Conservation (phyloP, 2,888 invertebrate species). For the Drepana falcataria region DNA sequence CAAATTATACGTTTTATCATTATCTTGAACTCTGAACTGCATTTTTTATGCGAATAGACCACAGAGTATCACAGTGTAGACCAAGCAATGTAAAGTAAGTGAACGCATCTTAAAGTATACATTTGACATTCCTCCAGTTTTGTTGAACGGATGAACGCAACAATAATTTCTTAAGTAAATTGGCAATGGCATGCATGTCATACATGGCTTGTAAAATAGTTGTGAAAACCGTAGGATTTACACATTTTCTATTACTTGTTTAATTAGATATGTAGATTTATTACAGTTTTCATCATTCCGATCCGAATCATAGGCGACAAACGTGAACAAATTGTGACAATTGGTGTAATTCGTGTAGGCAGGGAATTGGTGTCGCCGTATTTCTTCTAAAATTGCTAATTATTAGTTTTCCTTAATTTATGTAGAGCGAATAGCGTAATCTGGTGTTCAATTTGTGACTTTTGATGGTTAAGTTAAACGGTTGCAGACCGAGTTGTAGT, state of each 20-base stretch:
- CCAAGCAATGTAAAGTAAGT: too few relatives aligned
- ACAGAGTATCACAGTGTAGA: too few relatives aligned
- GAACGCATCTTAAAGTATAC: too few relatives aligned
- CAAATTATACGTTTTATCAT: too few relatives aligned
- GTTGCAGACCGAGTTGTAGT: slow-evolving; percentile 46
- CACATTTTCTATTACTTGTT: slow-evolving; percentile 22
- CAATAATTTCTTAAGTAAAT: slow-evolving; percentile 36
- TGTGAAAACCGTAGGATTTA: slow-evolving; percentile 50
- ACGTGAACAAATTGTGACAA: slow-evolving; percentile 29
- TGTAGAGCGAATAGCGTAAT: slow-evolving; percentile 33
- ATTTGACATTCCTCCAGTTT: too few relatives aligned
- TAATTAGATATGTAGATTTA: slow-evolving; percentile 20
- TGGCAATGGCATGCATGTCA: slow-evolving; percentile 75
- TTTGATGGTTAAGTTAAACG: slow-evolving; percentile 30
- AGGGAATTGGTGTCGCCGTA: slow-evolving; percentile 62
- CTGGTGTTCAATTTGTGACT: slow-evolving; percentile 20
- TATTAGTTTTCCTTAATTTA: slow-evolving; percentile 32
- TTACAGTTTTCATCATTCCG: slow-evolving; percentile 33
- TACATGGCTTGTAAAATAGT: slow-evolving; percentile 51
- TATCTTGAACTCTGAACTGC: too few relatives aligned
- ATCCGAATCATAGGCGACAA: slow-evolving; percentile 11
- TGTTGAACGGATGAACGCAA: slow-evolving; percentile 44
- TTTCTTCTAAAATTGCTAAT: slow-evolving; percentile 45
- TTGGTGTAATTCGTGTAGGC: slow-evolving; percentile 60
- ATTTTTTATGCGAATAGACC: too few relatives aligned